Base-by-base conservation (phyloP, 2,888 invertebrate genomes). In the Drosophila nr. perissopoda region DNA sequence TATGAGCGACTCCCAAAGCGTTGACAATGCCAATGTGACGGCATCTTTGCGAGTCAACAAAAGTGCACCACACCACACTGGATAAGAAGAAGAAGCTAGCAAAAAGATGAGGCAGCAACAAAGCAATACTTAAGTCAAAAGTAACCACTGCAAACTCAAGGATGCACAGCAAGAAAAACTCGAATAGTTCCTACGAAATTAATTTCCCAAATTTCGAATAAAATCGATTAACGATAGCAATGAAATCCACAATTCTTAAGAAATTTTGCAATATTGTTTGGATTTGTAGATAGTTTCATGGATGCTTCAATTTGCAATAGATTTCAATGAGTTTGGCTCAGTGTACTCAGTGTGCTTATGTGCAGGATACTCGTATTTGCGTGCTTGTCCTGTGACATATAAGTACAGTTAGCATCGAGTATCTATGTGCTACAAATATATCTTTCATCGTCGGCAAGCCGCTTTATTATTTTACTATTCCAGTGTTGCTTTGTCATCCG, bases 1-100 rank as follows among this genome's bases (percentile, higher is more conserved):
- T 90, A 88, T 89, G 80, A 80, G 75, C 74, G 63, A 69, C 73
- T 81, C 78, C 73, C 82, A 71, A 76, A 73, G 79, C 82, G 75
- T 85, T 79, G 79, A 82, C 82, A 80, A 76, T 76, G 81, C 76
- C 75, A 69, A 76, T 68, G 64, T 67, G 73, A 70, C 89, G 74
- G 80, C 83, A 82, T 80, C 83, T 76, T 82, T 67, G 73, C 78
- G 58, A 73, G 56, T 65, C 85, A 75, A 76, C 68, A 79, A 64
- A 40, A 38, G 40, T 8, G 42, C 11, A 29, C 34, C 51, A 45
- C 11, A 29, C 34, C 51, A 45, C 42, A 31, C 51, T 11, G 11
- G 4, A 53, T 7, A 10, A 25, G 25, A 16, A 21, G 5, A 21
- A 56, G 51, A 45, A 29, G 42, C 42, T 21, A 42, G 13, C 10